Evolutionary conservation across 2,888 invertebrate genomes (phyloP), one percentile per base, ranked within the genome.

Genomic region (Neoscelio sp.): DNA sequence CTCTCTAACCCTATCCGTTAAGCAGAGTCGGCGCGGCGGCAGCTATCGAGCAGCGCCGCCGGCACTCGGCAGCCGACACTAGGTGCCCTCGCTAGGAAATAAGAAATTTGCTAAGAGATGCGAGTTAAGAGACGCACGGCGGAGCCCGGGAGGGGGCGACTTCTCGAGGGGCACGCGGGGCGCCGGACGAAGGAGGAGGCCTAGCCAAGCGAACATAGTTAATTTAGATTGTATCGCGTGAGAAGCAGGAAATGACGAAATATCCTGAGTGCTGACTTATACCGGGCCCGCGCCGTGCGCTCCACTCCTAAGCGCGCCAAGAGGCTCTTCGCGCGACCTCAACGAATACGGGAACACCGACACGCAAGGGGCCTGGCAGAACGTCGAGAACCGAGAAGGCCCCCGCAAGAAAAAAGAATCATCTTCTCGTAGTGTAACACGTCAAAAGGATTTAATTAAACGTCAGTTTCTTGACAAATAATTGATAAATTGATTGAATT

Each of bases 201-300:
- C 89, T 90, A 89, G 88, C 90, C 89, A 86, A 89, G 90, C 89
- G 89, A 90, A 90, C 90, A 89, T 90, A 89, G 90, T 90, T 90
- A 90, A 90, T 90, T 90, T 90, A 90, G 90, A 90, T 90, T 90
- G 90, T 90, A 90, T 90, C 90, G 90, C 90, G 90, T 90, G 90
- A 90, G 90, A 90, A 90, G 89, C 90, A 90, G 90, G 90, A 90
- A 90, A 90, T 90, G 90, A 90, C 90, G 90, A 90, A 90, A 90
- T 90, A 90, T 90, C 90, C 90, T 90, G 90, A 89, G 89, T 88
- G 88, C 89, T 85, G 88, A 89, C 89, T 90, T 90, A 88, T 87
- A 87, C 87, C 84, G 82, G 85, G 85, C 83, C 84, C 85, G 84
- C 83, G 76, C 81, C 83, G 83, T 65, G 65, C 58, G 67, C 83